Evolutionary conservation across 2,888 invertebrate species (phyloP).

Genomic region (Nycteola revayana): DNA sequence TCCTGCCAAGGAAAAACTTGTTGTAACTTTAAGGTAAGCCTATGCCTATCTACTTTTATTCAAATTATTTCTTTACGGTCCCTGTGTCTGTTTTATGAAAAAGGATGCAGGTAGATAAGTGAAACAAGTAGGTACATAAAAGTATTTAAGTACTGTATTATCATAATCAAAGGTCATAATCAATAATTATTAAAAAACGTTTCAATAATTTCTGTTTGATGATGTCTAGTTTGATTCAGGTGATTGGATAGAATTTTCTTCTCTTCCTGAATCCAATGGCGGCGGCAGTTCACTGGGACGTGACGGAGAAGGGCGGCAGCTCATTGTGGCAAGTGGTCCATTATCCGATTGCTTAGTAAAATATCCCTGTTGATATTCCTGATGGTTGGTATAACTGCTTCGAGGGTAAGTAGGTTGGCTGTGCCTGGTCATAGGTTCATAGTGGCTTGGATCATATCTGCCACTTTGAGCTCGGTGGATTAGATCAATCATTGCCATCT

Average conservation of each 20-base stretch:
- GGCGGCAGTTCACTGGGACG: conserved; percentile 3
- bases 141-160: conserved; percentile 8
- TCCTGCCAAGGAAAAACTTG: conserved; percentile 7
- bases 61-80: conserved; percentile 6
- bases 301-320: conserved; percentile 11
- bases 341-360: conserved; percentile 16
- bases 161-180: conserved; percentile 8
- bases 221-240: too few species aligned
- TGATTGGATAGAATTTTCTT: conserved; percentile 8
- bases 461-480: too few species aligned
- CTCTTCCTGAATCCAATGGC: conserved; percentile 10
- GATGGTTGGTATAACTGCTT: too few species aligned
- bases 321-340: conserved; percentile 12
- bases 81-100: conserved; percentile 11
- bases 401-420: too few species aligned
- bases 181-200: conserved; percentile 8
- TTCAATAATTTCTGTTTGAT: conserved; percentile 13
- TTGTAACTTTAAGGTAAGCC: conserved; percentile 4
- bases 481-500: too few species aligned
- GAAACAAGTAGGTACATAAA: conserved; percentile 7
- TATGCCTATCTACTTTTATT: conserved; percentile 2
- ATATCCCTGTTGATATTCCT: conserved; percentile 17
- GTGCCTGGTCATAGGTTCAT: too few species aligned
- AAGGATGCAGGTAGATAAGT: conserved; percentile 9
- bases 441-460: too few species aligned